phyloP scores from a whole-genome alignment of 1,140 invertebrate genomes.

The Apis cerana region DNA sequence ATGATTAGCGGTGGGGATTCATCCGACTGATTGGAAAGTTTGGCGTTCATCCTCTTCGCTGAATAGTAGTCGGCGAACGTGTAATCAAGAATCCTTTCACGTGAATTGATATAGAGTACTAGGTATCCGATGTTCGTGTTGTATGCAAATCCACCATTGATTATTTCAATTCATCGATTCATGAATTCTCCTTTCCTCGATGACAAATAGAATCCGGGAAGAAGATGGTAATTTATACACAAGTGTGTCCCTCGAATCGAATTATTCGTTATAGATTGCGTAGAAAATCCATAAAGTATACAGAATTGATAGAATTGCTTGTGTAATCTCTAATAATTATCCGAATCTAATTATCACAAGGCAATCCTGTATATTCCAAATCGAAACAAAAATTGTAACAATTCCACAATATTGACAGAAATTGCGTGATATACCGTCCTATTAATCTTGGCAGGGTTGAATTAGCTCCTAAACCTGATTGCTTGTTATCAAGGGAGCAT shows the following conservation, averaged over 20 bases:
- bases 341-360: no score
- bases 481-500: neutral
- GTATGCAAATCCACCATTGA: constrained; percentile 71
- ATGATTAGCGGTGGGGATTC: constrained; percentile 44
- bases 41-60: constrained; percentile 32
- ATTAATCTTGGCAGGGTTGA: no score
- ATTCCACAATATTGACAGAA: no score
- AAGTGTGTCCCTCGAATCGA: neutral
- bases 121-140: constrained; percentile 46
- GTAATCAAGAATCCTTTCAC: constrained; percentile 74
- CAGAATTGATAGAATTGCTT: no score
- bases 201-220: constrained; percentile 31
- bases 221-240: constrained; percentile 19
- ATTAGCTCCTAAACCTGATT: neutral
- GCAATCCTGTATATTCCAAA: no score
- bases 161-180: constrained; percentile 64
- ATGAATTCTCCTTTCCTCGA: constrained; percentile 16
- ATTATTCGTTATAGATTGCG: neutral
- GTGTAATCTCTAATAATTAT: no score
- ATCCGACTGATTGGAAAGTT: constrained; percentile 50
- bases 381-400: no score
- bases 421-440: no score
- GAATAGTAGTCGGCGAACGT: constrained; percentile 45
- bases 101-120: constrained; percentile 58
- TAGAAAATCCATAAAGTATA: neutral